A percentile compares a stretch with the other conserved stretches of the same genome.
These are phyloP conservation scores for Chironomus riparius DNA, from an alignment of 2,888 invertebrate genomes.

Conservation along the genomic window DNA sequence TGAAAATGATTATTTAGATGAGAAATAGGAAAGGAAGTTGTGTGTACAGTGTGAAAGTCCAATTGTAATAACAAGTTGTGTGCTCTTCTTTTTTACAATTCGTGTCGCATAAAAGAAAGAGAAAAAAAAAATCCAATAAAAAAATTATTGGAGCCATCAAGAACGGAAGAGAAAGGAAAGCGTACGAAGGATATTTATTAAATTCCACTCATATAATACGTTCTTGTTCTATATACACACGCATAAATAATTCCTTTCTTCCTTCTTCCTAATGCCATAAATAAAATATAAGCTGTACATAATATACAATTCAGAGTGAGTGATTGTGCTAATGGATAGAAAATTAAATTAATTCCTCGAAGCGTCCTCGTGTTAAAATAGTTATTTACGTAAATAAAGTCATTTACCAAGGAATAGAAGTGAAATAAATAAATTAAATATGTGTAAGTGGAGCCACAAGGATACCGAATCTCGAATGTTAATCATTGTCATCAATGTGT, in stretches of 20 bases:
- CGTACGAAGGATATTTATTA: neutral
- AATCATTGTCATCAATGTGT: no score
- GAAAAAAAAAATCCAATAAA: neutral
- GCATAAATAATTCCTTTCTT: neutral
- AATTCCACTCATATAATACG: neutral
- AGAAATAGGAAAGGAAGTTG: no score
- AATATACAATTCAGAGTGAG: neutral
- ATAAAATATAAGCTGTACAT: neutral
- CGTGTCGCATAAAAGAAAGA: neutral
- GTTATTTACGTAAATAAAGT: neutral
- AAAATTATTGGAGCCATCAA: constrained; percentile 5
- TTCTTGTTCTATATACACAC: no score
- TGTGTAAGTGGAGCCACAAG: neutral
- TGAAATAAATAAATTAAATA: neutral
- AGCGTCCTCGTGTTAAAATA: neutral
- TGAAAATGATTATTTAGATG: no score
- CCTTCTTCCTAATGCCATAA: neutral
- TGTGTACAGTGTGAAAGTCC: neutral
- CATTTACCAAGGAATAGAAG: neutral
- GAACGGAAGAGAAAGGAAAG: no score
- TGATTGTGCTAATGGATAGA: neutral
- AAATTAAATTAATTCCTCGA: neutral
- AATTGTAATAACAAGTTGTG: neutral
- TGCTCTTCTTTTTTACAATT: neutral
- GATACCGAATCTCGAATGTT: no score